Evolutionary conservation across 2,888 invertebrate species (phyloP).

Genomic region (Pseudeuparius sepicola): DNA sequence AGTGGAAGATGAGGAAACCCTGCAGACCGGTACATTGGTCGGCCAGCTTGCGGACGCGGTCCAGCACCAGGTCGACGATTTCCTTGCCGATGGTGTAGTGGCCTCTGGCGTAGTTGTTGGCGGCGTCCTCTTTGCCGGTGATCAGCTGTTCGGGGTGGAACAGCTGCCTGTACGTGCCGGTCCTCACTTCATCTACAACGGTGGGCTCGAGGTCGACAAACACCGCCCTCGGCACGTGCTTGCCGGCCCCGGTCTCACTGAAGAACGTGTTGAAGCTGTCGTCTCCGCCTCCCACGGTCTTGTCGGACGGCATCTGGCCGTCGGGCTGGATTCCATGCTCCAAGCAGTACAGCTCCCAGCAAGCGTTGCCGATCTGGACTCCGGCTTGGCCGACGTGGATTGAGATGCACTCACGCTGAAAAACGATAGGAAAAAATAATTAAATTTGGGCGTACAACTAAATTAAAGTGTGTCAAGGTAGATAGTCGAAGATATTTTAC

Average conservation of each 20-base stretch:
- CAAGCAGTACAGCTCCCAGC: slow-evolving; percentile 78
- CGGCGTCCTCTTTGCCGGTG: slow-evolving; percentile 93
- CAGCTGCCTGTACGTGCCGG: slow-evolving; percentile 85
- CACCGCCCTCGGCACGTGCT: slow-evolving; percentile 87
- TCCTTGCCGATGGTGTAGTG: slow-evolving; percentile 96
- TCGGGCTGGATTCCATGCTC: slow-evolving; percentile 86
- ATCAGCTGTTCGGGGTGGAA: slow-evolving; percentile 92
- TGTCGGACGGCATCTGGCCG: slow-evolving; percentile 69
- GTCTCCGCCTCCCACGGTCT: slow-evolving; percentile 71
- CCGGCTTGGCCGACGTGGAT: slow-evolving; percentile 71
- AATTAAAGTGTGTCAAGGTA: no score
- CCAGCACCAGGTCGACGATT: slow-evolving; percentile 79
- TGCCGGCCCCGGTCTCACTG: slow-evolving; percentile 88
- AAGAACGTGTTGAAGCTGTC: slow-evolving; percentile 92
- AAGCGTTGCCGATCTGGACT: slow-evolving; percentile 81
- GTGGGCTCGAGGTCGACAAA: slow-evolving; percentile 94
- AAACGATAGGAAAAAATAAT: no score
- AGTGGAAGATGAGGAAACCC: slow-evolving; percentile 92
- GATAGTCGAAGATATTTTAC: no score
- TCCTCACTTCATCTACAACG: slow-evolving; percentile 86
- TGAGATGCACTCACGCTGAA: slow-evolving; percentile 65
- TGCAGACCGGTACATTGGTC: slow-evolving; percentile 87
- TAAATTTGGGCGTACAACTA: no score
- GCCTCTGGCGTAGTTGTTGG: slow-evolving; percentile 94
- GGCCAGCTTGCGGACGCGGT: slow-evolving; percentile 42